phyloP scores from a whole-genome alignment of 2,888 invertebrate genomes.

The Hydrotaea cyrtoneurina region DNA sequence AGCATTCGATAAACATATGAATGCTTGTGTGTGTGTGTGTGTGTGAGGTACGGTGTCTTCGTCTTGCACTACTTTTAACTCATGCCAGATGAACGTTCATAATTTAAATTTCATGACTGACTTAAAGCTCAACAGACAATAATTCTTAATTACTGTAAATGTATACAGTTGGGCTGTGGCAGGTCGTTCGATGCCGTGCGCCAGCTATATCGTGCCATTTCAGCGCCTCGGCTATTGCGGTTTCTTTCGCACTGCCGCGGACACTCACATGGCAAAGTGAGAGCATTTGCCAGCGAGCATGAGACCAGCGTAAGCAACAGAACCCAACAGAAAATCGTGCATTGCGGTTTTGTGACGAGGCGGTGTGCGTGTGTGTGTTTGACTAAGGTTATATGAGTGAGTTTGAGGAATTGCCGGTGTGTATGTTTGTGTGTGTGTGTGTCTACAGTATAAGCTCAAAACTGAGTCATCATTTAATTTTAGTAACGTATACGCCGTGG shows the following conservation, averaged over 20 bases:
- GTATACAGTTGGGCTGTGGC: not conserved
- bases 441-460: not conserved
- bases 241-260: not conserved
- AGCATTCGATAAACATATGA: too few relatives aligned
- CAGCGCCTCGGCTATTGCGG: not conserved
- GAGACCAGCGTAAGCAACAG: not conserved
- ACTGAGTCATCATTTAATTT: conserved; percentile 38
- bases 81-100: not conserved
- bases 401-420: conserved; percentile 1
- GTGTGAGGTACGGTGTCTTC: not conserved
- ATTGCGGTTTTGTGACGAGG: not conserved
- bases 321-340: conserved; percentile 7
- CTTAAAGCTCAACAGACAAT: conserved; percentile 14
- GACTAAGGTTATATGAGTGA: not conserved
- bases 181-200: not conserved
- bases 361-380: not conserved
- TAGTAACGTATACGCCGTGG: conserved; percentile 12
- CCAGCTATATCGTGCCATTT: not conserved
- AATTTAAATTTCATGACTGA: conserved; percentile 23
- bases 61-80: not conserved
- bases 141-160: conserved; percentile 29
- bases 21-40: not conserved
- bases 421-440: conserved; percentile 4
- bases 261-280: not conserved
- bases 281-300: not conserved